These are phyloP conservation scores for Microcebus jonahi DNA, from an alignment of 2,113 vertebrate species.

Conservation along the genomic window DNA sequence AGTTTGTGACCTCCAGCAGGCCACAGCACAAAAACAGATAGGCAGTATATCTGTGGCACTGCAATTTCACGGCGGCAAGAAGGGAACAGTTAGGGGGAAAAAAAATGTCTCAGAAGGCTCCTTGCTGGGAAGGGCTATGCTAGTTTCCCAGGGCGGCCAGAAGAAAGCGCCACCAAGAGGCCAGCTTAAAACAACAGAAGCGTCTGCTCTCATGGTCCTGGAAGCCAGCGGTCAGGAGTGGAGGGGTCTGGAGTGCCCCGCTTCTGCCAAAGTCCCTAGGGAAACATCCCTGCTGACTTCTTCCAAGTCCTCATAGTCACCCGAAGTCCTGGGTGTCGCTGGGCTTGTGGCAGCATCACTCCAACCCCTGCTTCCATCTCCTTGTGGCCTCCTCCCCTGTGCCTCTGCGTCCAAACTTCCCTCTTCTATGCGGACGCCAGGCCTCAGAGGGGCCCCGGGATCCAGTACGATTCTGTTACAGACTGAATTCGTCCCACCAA, in stretches of 20 bases:
- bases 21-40: neutral
- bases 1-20: neutral
- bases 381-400: neutral
- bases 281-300: too few species aligned
- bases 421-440: neutral
- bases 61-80: too few species aligned
- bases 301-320: neutral
- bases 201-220: neutral
- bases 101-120: neutral
- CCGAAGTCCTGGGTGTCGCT: fast-evolving
- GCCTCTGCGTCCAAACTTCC: neutral
- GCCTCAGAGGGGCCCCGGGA: neutral
- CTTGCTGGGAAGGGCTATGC: neutral
- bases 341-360: neutral
- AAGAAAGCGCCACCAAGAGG: neutral
- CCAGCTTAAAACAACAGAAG: neutral
- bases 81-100: too few species aligned
- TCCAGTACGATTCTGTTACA: neutral
- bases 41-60: neutral
- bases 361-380: neutral
- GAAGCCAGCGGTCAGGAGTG: neutral
- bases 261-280: neutral
- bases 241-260: neutral
- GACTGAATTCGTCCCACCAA: neutral
- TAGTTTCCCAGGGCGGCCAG: neutral